Percentiles rank a stretch among this genome's conserved stretches.
phyloP scores from a whole-genome alignment of 2,888 invertebrate genomes.

The Machimus atricapillus region DNA sequence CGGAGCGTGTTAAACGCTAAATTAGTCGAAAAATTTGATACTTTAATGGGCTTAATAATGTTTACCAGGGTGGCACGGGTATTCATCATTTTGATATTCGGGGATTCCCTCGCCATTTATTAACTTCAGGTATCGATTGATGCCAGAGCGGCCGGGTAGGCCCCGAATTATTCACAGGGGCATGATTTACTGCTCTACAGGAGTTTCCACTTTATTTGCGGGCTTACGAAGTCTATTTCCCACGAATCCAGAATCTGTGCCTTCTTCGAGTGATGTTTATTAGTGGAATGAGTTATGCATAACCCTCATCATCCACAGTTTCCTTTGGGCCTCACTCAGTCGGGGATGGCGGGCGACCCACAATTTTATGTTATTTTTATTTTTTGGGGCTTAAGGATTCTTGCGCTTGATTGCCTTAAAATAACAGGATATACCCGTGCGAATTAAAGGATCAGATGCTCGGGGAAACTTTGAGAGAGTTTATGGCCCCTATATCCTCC shows the following conservation, averaged over 20 bases:
- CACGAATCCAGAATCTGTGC: slow-evolving; percentile 41
- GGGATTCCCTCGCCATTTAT: slow-evolving; percentile 43
- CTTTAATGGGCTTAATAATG: slow-evolving; percentile 48
- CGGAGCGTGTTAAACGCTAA: slow-evolving; percentile 43
- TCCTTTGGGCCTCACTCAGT: neutral
- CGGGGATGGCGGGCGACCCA: neutral
- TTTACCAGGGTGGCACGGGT: slow-evolving; percentile 41
- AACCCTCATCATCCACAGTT: slow-evolving; percentile 42
- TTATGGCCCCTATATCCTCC: neutral
- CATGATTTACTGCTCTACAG: slow-evolving; percentile 48
- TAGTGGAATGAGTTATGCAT: slow-evolving; percentile 34
- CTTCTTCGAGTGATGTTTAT: slow-evolving; percentile 24
- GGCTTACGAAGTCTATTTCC: slow-evolving; percentile 42
- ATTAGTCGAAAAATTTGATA: slow-evolving; percentile 48
- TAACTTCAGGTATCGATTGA: slow-evolving; percentile 45
- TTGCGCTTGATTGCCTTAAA: slow-evolving; percentile 36
- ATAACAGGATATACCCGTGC: slow-evolving; percentile 24
- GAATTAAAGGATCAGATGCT: slow-evolving; percentile 19
- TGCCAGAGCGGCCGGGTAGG: neutral
- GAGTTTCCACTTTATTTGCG: slow-evolving; percentile 48
- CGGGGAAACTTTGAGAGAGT: neutral
- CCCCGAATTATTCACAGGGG: slow-evolving; percentile 47
- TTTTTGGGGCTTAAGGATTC: neutral
- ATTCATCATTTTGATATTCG: slow-evolving; percentile 47
- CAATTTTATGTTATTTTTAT: slow-evolving; percentile 22